These are phyloP conservation scores for Toxotes jaculatrix DNA, from an alignment of 2,113 vertebrate species.

Conservation along the genomic window DNA sequence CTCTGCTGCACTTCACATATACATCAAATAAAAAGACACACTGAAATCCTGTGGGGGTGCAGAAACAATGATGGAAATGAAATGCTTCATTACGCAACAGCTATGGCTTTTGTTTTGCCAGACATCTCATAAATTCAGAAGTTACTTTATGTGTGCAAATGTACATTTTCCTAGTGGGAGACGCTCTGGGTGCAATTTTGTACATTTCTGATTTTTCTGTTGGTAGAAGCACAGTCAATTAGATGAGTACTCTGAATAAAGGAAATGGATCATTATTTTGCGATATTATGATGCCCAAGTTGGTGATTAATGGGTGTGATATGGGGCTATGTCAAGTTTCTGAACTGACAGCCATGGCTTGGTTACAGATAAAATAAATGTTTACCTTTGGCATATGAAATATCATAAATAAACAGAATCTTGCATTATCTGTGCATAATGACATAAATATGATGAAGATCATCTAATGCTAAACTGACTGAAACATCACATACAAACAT, in stretches of 20 bases:
- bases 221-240: not conserved
- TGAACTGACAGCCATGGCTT: not conserved
- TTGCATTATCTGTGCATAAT: too few relatives aligned
- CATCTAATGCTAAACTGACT: too few relatives aligned
- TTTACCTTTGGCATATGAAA: not conserved
- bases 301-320: constrained; percentile 13
- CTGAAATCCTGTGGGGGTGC: constrained; percentile 52
- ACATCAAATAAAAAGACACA: constrained; percentile 66
- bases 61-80: constrained; percentile 64
- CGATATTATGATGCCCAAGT: not conserved
- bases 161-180: not conserved
- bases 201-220: constrained; percentile 24
- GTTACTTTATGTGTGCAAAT: constrained; percentile 4
- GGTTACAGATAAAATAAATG: not conserved
- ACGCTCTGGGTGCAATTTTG: constrained; percentile 2
- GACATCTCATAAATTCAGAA: constrained; percentile 45
- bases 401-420: not conserved
- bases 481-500: too few relatives aligned
- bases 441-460: too few relatives aligned
- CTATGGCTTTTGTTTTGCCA: constrained; percentile 58
- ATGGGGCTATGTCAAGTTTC: not conserved
- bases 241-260: not conserved
- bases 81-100: constrained; percentile 64
- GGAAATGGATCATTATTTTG: not conserved
- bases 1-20: constrained; percentile 64